Evolutionary conservation across 2,888 invertebrate species (phyloP).

Genomic region (Myopa testacea): DNA sequence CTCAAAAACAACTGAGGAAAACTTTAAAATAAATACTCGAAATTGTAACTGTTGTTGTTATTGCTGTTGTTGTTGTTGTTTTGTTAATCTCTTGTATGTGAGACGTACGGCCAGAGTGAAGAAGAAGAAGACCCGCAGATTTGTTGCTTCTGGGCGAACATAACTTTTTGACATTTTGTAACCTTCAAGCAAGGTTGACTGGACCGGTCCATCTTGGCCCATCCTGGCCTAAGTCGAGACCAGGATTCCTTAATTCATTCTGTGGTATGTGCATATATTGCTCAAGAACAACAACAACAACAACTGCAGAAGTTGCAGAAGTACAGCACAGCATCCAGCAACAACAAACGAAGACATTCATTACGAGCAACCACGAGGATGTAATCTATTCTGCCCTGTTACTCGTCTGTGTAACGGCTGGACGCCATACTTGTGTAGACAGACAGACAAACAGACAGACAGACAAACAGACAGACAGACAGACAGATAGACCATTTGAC

Average conservation of each 20-base stretch:
- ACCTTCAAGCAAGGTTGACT: background rate
- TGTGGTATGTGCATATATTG: background rate
- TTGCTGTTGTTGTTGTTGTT: conserved; percentile 23
- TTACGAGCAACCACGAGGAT: background rate
- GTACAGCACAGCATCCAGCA: background rate
- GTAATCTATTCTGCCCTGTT: background rate
- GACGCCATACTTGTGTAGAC: background rate
- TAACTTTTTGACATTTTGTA: conserved; percentile 38
- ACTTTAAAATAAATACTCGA: conserved; percentile 31
- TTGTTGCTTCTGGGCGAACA: conserved; percentile 20
- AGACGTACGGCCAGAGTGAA: conserved; percentile 16
- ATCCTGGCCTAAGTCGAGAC: background rate
- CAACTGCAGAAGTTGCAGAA: background rate
- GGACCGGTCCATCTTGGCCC: background rate
- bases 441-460: background rate
- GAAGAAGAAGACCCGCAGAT: conserved; percentile 30
- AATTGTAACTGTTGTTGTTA: background rate
- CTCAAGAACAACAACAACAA: conserved; percentile 13
- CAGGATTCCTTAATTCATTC: conserved; percentile 22
- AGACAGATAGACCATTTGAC: conserved; percentile 16
- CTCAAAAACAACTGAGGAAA: background rate
- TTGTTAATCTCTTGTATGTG: conserved; percentile 7
- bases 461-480: background rate
- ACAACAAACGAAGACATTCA: background rate
- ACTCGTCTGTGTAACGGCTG: conserved; percentile 1